Evolutionary conservation across 1,140 invertebrate genomes (phyloP), one percentile per base, ranked within the genome.

Genomic region (Idris sp.): DNA sequence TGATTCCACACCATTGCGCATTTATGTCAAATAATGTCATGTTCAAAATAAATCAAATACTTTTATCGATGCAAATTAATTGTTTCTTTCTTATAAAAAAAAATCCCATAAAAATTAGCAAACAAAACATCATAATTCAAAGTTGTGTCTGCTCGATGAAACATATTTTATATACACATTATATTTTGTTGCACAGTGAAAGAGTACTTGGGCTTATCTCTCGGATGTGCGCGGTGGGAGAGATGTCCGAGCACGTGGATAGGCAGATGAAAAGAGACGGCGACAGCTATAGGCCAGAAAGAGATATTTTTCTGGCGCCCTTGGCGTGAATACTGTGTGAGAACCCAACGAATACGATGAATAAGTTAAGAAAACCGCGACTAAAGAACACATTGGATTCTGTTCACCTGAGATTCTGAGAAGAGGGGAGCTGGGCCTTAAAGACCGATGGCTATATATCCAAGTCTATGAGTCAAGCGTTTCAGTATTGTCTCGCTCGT

Each of bases 381-480:
- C 35, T 19, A 38, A 11, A 64, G n/a, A n/a, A n/a, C n/a, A 54
- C 51, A 69, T 53, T 76, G 58, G 46, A 69, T 67, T 76, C 19
- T 56, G 56, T 76, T 68, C 15, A 25, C 14, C 26, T 13, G 44
- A 43, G 46, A 30, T 8, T 25, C 22, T n/a, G n/a, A n/a, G n/a
- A n/a, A n/a, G 49, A 46, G 54, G 51, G 58, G 56, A 58, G 28
- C 31, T n/a, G 64, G 58, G 51, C 40, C 49, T 73, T 77, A 72
- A 73, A 61, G 68, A 64, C 53, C 61, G 53, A 68, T 59, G 62
- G 62, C 54, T 73, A 73, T 77, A 77, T 77, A 77, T 54, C 61
- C 3, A 44, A 59, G 51, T 64, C 62, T 64, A 62, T 31, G 49
- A 67, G 48, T 43, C 68, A 64, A 64, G 26, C 68, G 69, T 73